Base-by-base conservation (phyloP, 2,888 invertebrate genomes). In the Odontomyia ornata region DNA sequence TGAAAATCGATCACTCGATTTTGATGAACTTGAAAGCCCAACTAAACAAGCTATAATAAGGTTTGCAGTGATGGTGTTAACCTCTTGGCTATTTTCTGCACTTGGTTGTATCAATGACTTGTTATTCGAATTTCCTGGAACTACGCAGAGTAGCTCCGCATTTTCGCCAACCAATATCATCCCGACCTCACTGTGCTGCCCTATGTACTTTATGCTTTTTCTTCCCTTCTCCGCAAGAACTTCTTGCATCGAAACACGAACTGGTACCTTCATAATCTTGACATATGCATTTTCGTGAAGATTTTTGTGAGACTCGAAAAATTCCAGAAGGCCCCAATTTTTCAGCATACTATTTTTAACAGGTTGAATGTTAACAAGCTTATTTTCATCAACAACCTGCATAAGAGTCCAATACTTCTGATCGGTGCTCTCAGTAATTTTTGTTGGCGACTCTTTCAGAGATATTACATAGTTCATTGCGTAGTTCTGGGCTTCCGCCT, bases 131-230 rank as follows among this genome's bases (percentile, higher is more conserved):
- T 36, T 3, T 36, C 9, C 36, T 36, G 36, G 64, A 1, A 64
- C 28, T 4, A 64, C 23, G 13, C 28, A 27, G 2, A 64, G n/a
- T 21, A 64, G 3, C n/a, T 64, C 30, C 3, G n/a, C 9, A 15
- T 30, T 27, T 15, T 64, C n/a, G 5, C 64, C 64, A 11, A 64
- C 28, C 13, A 30, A 13, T 13, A 64, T n/a, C 11, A 28, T 13
- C 5, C 64, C 64, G 15, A 64, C n/a, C 5, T 64, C 64, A 21
- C 25, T 2, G 25, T 64, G 64, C 28, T n/a, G 7, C 3, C 64
- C 64, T 2, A 64, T n/a, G n/a, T 64, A 64, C 30, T 28, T 64
- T 15, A 64, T 64, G n/a, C 28, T 28, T 7, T 30, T 64, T 23
- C 28, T 11, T 7, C 28, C 47, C 7, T 52, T 47, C 4, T 11